Evolutionary conservation across 2,113 vertebrate genomes (phyloP).

Genomic region (Porphyrio hochstetteri): DNA sequence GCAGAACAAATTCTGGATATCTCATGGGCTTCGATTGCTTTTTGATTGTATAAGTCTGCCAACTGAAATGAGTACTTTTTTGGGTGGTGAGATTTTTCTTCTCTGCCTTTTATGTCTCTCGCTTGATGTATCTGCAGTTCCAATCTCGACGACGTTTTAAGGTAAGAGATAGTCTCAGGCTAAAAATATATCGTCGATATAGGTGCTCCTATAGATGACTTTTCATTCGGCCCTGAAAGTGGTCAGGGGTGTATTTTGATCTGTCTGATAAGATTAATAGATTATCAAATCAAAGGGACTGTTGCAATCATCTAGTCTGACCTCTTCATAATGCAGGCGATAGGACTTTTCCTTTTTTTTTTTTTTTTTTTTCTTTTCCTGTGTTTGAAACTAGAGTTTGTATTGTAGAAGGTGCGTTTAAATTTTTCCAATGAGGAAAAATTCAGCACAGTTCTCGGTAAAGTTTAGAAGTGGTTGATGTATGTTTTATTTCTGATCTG

Average conservation of each 20-base stretch:
- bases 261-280: conserved; percentile 26
- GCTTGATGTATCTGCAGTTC: neutral
- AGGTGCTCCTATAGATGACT: neutral
- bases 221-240: neutral
- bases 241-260: neutral
- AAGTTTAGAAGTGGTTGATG: neutral
- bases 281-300: conserved; percentile 1
- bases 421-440: neutral
- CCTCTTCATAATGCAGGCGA: neutral
- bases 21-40: neutral
- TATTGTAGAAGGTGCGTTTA: accelerated
- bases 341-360: too few species aligned
- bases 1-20: neutral
- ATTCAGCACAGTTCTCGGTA: neutral
- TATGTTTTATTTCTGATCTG: neutral
- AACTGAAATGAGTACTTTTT: neutral
- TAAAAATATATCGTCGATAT: neutral
- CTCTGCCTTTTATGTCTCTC: neutral
- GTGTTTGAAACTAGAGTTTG: neutral
- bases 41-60: neutral
- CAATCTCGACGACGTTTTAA: neutral
- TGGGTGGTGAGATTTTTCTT: neutral
- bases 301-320: neutral
- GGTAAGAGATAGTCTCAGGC: neutral
- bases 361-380: neutral